Base-by-base conservation (phyloP, 2,888 invertebrate species). In the Mythimna vitellina region DNA sequence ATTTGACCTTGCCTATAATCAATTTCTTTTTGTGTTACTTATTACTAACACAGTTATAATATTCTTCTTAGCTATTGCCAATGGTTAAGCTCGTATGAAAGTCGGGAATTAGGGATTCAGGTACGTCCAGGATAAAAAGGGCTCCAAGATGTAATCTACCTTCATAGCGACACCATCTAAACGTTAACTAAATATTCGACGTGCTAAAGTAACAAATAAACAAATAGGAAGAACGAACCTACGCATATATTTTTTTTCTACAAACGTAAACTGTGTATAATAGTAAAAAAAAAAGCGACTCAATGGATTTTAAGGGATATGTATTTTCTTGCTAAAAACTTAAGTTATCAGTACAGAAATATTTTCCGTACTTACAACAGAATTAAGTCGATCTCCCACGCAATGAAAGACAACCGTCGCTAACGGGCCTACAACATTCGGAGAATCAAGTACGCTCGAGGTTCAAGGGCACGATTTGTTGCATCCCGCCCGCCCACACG, bases 401-500 rank as follows among this genome's bases (percentile, higher is more conserved):
- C 88, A 81, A 79, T 80, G 75, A 83, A 87, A 87, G 84, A 86
- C 83, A 76, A 84, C 74, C 82, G 81, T 86, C 78, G 84, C 80
- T 88, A 86, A 87, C 87, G 86, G 87, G 82, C 84, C 84, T 85
- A 81, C 71, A 82, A 82, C 71, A 85, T 84, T 85, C 78, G 66
- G 72, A 77, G 54, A 77, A 79, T 80, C 78, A 81, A 88, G 77
- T 80, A 84, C 80, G 80, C 89, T 89, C 87, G 87, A 89, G 92
- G 95, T 94, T 95, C 93, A 95, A 92, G 93, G 92, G 85, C 90
- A 87, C 88, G 80, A 89, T 91, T 89, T 89, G 90, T 89, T 94
- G 95, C 95, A 95, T 93, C 92, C 87, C 91, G 86, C 91, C 93
- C 90, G 86, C 95, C 95, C 89, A 95, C 95, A 79, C 87, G 35